These are phyloP conservation scores for Drosophila insularis DNA, from an alignment of 1,140 invertebrate genomes.

Conservation along the genomic window DNA sequence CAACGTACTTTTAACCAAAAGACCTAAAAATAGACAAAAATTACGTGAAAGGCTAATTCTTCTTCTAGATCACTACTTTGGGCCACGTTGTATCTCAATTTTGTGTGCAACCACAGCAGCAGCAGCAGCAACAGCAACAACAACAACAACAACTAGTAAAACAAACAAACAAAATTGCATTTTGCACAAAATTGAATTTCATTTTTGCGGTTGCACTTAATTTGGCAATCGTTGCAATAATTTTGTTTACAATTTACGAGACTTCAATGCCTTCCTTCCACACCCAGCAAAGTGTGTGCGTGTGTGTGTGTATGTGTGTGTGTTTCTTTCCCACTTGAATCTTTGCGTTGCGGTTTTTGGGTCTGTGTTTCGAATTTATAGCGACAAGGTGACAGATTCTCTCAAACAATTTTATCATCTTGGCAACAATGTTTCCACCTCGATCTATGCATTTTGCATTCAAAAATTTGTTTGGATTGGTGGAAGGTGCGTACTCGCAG, in stretches of 20 bases:
- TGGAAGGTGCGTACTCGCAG: conserved; percentile 26
- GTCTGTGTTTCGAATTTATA: conserved; percentile 56
- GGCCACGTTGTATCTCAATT: conserved; percentile 50
- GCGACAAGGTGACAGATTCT: conserved; percentile 77
- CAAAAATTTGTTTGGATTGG: conserved; percentile 52
- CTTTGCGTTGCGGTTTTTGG: conserved; percentile 46
- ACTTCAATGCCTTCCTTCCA: conserved; percentile 50
- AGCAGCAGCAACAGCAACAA: conserved; percentile 25
- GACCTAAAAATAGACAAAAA: conserved; percentile 44
- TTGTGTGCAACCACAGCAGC: conserved; percentile 23
- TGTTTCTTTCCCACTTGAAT: not conserved
- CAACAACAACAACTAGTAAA: conserved; percentile 33
- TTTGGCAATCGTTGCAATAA: conserved; percentile 79
- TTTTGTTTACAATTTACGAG: conserved; percentile 79
- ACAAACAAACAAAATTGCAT: conserved; percentile 71
- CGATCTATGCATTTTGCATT: conserved; percentile 36
- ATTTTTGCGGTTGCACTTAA: conserved; percentile 73
- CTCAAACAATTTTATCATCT: conserved; percentile 77
- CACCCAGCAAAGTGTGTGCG: not conserved
- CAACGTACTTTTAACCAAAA: conserved; percentile 7
- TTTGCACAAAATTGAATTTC: conserved; percentile 71
- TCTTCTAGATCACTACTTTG: conserved; percentile 37
- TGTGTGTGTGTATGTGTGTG: not conserved
- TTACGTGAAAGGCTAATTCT: conserved; percentile 27
- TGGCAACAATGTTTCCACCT: conserved; percentile 60